A percentile compares a stretch with the other conserved stretches of the same genome.
These are phyloP conservation scores for Leptonema lineaticorne DNA, from an alignment of 1,140 invertebrate species.

Conservation along the genomic window DNA sequence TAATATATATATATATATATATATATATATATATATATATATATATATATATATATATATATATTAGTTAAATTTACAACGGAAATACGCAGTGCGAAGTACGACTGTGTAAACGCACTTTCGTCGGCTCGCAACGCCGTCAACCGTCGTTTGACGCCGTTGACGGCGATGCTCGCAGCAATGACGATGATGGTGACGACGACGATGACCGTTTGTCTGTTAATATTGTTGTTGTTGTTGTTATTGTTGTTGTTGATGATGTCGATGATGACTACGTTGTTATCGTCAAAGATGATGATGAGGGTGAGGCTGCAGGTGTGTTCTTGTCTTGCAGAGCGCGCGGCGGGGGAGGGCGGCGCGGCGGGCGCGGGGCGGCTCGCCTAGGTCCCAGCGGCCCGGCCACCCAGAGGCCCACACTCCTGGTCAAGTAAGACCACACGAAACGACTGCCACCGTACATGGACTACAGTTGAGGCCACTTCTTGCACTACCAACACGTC, in stretches of 20 bases:
- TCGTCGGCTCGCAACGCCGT: no score
- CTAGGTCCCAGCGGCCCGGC: constrained; percentile 31
- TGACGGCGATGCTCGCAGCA: neutral
- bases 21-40: no score
- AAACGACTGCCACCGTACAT: constrained; percentile 36
- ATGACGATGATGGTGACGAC: neutral
- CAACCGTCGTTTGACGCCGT: no score
- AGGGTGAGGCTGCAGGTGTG: constrained; percentile 46
- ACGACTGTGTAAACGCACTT: no score
- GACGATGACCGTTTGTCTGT: no score
- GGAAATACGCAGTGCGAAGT: no score
- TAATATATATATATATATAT: no score
- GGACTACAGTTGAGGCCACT: constrained; percentile 34
- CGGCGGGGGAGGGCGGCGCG: constrained; percentile 51
- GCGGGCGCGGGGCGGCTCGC: constrained; percentile 50
- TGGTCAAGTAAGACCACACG: constrained; percentile 42
- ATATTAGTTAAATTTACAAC: no score
- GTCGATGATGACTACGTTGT: neutral
- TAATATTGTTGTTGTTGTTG: no score
- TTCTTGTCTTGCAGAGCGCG: constrained; percentile 58
- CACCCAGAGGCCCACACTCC: constrained; percentile 31
- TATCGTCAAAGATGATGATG: constrained; percentile 14
- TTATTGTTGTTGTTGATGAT: no score
- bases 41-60: no score
- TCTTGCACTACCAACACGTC: neutral